Evolutionary conservation across 2,113 vertebrate genomes (phyloP), one percentile per base, ranked within the genome.

Genomic region (Nibea coibor): DNA sequence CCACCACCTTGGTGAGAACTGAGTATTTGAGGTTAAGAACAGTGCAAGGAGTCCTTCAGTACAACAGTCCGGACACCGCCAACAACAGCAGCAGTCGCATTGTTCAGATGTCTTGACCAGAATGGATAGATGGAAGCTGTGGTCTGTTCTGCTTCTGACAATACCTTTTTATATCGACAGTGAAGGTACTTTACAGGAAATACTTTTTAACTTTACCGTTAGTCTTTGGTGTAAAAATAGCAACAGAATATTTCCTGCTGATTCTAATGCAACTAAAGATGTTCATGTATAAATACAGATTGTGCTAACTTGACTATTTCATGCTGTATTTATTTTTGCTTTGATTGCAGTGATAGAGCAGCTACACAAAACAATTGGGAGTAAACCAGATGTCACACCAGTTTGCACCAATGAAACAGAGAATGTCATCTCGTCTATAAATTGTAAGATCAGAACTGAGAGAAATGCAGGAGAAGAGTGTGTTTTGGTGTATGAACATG

Each of bases 371-470:
- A 35, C 6, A 35, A 2, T 35, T 35, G 31, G 31, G 31, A 35
- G 6, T 35, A 35, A 35, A 35, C 31, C 31, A 35, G 31, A 35
- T 35, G 31, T 35, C 6, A 35, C 31, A 1, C 6, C 6, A 7
- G 7, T 35, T 35, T 35, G 31, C 35, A 8, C 35, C 35, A 39
- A 39, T 39, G 35, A 39, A 39, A 39, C 35, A 39, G 0, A 31
- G 5, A 31, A 31, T 31, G 31, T 1, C 8, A 9, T 39, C 35
- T 39, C 35, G 8, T 8, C 35, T 39, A 10, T 86, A 4, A 0
- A 51, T 1, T 87, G 85, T 61, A 51, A 10, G 17, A 78, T 88
- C 72, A 61, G 16, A 10, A 80, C 65, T 17, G 24, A 82, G 47
- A 59, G 6, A 39, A 39, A 39, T 6, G 35, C 22, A 5, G 78